phyloP scores from a whole-genome alignment of 1,140 invertebrate species.

The Camponotus floridanus region DNA sequence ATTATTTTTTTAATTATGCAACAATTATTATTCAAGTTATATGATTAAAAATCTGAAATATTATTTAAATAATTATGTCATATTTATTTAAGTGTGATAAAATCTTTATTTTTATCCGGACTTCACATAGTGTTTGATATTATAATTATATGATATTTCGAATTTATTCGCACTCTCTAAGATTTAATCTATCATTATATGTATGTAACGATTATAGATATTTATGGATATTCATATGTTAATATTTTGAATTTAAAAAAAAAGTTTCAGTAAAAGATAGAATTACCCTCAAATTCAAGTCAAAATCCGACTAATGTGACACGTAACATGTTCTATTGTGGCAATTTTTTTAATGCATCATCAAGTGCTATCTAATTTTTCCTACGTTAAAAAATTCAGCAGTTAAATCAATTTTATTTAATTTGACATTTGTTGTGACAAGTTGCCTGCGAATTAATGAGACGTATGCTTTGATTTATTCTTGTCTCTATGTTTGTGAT shows the following conservation, averaged over 20 bases:
- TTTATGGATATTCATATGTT: background rate
- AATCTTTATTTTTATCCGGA: background rate
- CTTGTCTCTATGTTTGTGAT: background rate
- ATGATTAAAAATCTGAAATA: background rate
- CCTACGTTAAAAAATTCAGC: background rate
- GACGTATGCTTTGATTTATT: background rate
- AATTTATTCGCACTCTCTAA: background rate
- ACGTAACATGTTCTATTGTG: background rate
- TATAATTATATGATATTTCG: background rate
- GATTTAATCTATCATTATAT: background rate
- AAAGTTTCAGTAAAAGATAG: background rate
- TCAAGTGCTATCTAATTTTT: background rate
- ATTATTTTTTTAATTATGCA: background rate
- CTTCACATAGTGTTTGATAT: background rate
- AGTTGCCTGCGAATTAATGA: background rate
- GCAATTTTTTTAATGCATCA: background rate
- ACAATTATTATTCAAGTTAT: background rate
- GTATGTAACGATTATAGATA: background rate
- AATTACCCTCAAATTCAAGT: background rate
- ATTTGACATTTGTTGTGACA: background rate
- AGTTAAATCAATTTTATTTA: background rate
- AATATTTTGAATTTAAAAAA: background rate
- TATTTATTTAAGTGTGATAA: background rate
- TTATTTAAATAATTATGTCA: background rate
- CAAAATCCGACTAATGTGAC: constrained; percentile 11